A percentile compares a stretch with the other conserved stretches of the same genome.
Evolutionary conservation across 30 jellyfish, hydroid and myxozoan species (phyloP).

Genomic region (Cassiopea andromeda): DNA sequence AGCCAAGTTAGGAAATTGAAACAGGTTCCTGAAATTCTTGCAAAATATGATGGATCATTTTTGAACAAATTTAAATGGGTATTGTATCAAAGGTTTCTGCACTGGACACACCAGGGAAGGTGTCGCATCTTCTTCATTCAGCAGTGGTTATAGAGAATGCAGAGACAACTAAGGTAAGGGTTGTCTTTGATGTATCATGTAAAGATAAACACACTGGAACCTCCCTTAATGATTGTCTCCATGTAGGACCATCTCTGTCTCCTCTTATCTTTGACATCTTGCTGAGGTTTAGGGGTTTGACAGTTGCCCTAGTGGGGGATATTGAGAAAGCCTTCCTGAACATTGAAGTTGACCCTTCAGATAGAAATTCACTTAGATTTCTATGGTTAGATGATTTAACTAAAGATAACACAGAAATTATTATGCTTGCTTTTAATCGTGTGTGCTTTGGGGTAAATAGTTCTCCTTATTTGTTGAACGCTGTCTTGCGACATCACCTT

Average conservation of each 20-base stretch:
- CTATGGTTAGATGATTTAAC: background rate
- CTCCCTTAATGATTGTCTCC: constrained; percentile 34
- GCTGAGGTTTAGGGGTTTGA: background rate
- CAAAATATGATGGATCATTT: background rate
- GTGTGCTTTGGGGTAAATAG: constrained; percentile 48
- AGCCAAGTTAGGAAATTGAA: constrained; percentile 11
- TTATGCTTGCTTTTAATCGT: background rate
- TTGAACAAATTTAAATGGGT: background rate
- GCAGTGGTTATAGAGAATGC: constrained; percentile 11
- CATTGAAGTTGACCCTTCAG: background rate
- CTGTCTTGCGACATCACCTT: constrained; percentile 32
- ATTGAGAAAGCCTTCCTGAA: background rate
- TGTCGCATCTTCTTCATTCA: constrained; percentile 29
- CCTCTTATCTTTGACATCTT: constrained; percentile 25
- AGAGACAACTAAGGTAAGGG: background rate
- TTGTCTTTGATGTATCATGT: background rate
- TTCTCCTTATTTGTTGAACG: constrained; percentile 44
- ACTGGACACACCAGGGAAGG: constrained; percentile 10
- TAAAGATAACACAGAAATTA: background rate
- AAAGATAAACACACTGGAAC: constrained; percentile 1
- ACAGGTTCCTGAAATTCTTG: constrained; percentile 4
- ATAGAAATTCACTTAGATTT: background rate
- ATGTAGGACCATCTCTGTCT: constrained; percentile 32
- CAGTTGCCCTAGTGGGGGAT: constrained; percentile 6
- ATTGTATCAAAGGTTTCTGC: constrained; percentile 1